Conservation (phyloP, 1,140 invertebrate species). For the Caenorhabditis briggsae region DNA sequence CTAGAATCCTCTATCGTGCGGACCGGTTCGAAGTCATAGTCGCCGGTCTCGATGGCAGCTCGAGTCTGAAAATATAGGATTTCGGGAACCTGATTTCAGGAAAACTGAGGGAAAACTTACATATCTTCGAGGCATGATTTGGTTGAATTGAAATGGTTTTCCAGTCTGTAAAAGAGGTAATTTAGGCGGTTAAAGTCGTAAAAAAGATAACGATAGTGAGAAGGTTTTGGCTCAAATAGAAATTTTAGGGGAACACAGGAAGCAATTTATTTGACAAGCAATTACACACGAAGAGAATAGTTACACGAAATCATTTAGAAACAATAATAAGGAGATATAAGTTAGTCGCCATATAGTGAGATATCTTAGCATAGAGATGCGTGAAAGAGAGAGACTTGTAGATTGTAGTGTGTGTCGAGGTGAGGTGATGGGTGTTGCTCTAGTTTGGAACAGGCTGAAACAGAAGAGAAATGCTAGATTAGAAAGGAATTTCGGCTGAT, state of each 20-base stretch:
- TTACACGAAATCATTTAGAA: too few species aligned
- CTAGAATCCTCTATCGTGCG: background rate
- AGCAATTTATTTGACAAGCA: background rate
- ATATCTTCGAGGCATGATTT: conserved; percentile 28
- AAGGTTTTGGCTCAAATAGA: background rate
- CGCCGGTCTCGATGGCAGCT: background rate
- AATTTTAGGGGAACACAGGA: background rate
- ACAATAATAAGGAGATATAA: background rate
- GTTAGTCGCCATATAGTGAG: background rate
- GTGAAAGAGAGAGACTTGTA: background rate
- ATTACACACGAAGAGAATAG: background rate
- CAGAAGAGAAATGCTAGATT: background rate
- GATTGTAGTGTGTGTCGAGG: background rate
- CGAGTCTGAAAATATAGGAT: background rate
- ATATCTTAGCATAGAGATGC: background rate
- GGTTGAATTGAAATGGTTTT: conserved; percentile 22
- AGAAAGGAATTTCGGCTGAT: too few species aligned
- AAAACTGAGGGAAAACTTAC: background rate
- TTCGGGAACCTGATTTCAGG: background rate
- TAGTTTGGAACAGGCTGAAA: conserved; percentile 20
- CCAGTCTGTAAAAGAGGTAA: background rate
- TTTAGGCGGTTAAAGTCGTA: background rate
- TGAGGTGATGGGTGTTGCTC: background rate
- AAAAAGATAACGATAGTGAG: conserved; percentile 28
- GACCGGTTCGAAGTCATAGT: conserved; percentile 16